These are phyloP conservation scores for Anhinga anhinga DNA, from an alignment of 2,113 vertebrate genomes.

Conservation along the genomic window DNA sequence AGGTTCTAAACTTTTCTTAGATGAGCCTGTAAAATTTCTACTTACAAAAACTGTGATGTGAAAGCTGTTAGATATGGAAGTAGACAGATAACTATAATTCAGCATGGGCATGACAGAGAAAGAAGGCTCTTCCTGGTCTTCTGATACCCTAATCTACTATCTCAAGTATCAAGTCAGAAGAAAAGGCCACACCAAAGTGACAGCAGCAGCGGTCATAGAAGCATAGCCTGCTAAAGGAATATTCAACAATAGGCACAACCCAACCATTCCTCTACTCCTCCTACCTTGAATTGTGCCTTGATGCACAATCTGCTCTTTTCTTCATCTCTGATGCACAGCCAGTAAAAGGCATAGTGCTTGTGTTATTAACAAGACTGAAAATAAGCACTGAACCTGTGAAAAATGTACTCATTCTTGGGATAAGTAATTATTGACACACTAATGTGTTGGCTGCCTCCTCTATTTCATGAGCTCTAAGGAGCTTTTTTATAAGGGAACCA, in stretches of 20 bases:
- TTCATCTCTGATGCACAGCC: background rate
- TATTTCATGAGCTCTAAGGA: background rate
- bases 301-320: background rate
- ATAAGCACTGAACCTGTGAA: background rate
- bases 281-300: background rate
- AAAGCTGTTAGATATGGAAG: background rate
- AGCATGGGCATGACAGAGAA: background rate
- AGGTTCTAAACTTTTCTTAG: background rate
- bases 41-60: background rate
- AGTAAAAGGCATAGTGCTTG: background rate
- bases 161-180: background rate
- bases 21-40: background rate
- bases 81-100: background rate
- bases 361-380: conserved; percentile 12
- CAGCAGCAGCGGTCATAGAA: background rate
- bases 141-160: background rate
- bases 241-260: background rate
- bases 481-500: background rate
- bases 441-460: background rate
- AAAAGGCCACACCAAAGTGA: background rate
- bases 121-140: background rate
- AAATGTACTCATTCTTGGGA: background rate
- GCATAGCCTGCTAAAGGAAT: background rate
- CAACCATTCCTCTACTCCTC: background rate
- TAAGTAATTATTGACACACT: background rate